Conservation (phyloP, 2,113 vertebrate genomes). For the Oreotragus oreotragus region DNA sequence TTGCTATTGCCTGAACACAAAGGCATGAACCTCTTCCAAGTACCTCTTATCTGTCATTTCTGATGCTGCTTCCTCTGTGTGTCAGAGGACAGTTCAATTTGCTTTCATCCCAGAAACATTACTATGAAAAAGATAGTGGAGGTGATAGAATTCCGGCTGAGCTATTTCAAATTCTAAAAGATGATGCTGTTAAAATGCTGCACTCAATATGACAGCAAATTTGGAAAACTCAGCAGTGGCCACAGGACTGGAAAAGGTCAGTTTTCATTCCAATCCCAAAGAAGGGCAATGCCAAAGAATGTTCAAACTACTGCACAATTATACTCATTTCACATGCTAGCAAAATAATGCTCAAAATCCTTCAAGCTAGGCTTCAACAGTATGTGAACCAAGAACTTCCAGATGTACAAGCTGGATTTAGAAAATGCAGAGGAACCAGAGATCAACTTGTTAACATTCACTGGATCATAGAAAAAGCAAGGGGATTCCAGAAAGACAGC, state of each 20-base stretch:
- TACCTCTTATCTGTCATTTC: background rate
- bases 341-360: background rate
- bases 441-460: background rate
- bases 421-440: background rate
- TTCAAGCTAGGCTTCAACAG: background rate
- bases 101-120: background rate
- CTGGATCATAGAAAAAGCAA: background rate
- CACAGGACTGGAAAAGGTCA: background rate
- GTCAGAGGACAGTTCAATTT: background rate
- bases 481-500: background rate
- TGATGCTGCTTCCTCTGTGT: background rate
- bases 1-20: background rate
- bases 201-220: background rate
- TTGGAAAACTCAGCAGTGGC: background rate
- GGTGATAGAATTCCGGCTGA: background rate
- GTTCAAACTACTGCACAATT: background rate
- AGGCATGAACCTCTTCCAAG: background rate
- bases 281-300: background rate
- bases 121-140: background rate
- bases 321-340: background rate
- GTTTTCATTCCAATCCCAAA: background rate
- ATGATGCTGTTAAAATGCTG: background rate
- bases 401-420: background rate
- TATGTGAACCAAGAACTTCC: background rate
- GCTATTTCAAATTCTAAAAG: background rate